Base-by-base conservation (phyloP, 2,888 invertebrate species). In the Xestia c-nigrum region DNA sequence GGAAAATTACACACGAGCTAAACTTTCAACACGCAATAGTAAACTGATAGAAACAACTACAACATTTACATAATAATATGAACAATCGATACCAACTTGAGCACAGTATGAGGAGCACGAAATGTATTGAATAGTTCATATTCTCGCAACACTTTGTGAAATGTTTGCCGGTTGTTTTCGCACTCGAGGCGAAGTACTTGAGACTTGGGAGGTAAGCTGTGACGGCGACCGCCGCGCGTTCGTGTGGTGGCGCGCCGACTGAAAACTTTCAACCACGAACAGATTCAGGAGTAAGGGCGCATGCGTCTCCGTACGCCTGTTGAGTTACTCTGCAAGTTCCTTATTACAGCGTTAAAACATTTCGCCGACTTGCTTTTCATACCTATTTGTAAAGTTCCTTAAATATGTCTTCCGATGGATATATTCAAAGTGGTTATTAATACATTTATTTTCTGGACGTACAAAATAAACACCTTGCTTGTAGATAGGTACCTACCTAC, bases 21-120 rank as follows among this genome's bases (percentile, higher is more conserved):
- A 93, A 92, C 88, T 93, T 92, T 86, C 67, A 85, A 85, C 94
- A 93, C 94, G 93, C 93, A 91, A 94, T 88, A 81, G 70, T 88
- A 89, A 87, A 87, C 83, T 81, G 72, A 75, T 47, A 86, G 76
- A 83, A 83, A 85, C 79, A 70, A 86, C 73, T 80, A 89, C 74
- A 85, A 87, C 79, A 90, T 89, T 84, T 85, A 86, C 81, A 79
- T 84, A 80, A 68, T 65, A 82, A 76, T 76, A 75, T 71, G 70
- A 87, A 85, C 70, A 88, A 90, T 88, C 83, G 76, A 93, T 95
- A 95, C 95, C 80, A 92, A 96, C 95, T 95, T 89, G 95, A 92
- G 88, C 93, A 94, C 85, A 95, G 86, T 89, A 95, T 91, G 78
- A 95, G 92, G 80, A 95, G 87, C 92, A 94, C 92, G 84, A 95